Percentiles rank a stretch among this genome's conserved stretches.
These are phyloP conservation scores for Centropus bengalensis DNA, from an alignment of 2,113 vertebrate species.

Conservation along the genomic window DNA sequence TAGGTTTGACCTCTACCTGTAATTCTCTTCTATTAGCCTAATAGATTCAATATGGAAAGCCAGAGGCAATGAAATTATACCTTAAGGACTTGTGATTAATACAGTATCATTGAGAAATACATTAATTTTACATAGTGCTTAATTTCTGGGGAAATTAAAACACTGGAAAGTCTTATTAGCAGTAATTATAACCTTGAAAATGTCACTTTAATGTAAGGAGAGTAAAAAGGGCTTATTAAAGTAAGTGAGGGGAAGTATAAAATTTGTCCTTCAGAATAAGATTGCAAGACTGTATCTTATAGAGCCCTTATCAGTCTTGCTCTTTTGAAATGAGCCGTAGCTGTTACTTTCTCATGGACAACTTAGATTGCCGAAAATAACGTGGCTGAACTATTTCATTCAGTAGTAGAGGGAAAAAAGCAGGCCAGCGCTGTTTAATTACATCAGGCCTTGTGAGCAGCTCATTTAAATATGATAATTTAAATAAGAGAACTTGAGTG, in stretches of 20 bases:
- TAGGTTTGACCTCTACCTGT: not conserved
- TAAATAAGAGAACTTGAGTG: not conserved
- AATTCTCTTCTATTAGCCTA: not conserved
- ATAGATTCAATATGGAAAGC: not conserved
- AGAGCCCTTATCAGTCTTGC: not conserved
- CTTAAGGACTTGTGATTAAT: not conserved
- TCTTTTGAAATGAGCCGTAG: not conserved
- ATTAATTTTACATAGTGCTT: not conserved
- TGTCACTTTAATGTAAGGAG: not conserved
- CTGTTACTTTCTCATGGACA: not conserved
- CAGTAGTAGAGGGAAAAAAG: not conserved
- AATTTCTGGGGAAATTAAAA: not conserved
- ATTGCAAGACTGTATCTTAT: not conserved
- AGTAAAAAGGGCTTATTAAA: not conserved
- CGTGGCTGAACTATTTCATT: not conserved
- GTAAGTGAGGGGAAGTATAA: not conserved
- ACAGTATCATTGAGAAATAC: not conserved
- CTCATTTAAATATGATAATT: not conserved
- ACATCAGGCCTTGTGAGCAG: not conserved
- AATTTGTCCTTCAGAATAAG: not conserved
- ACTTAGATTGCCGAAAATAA: not conserved
- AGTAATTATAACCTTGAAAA: not conserved
- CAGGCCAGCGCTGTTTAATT: slow-evolving; percentile 25
- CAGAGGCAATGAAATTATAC: not conserved
- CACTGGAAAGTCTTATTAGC: not conserved